Conservation (phyloP, 92 coral and sea anemone species). For the Muricea muricata region DNA sequence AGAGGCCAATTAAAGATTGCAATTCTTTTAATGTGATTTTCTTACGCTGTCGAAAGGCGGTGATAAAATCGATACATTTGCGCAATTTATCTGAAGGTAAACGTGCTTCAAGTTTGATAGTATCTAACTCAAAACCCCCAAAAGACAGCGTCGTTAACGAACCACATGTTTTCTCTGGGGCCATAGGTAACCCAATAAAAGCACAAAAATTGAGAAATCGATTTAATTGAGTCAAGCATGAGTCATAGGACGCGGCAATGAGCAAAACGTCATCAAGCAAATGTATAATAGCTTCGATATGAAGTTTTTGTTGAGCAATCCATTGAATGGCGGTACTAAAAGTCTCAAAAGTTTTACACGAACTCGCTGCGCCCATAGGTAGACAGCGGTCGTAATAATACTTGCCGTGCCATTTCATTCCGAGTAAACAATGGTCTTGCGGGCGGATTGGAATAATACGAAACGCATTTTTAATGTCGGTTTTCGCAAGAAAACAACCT, state of each 20-base stretch:
- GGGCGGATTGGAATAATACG: constrained; percentile 71
- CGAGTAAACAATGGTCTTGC: constrained; percentile 45
- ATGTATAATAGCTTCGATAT: constrained; percentile 51
- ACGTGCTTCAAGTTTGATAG: constrained; percentile 42
- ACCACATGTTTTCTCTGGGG: constrained; percentile 62
- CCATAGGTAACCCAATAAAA: constrained; percentile 66
- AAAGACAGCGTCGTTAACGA: constrained; percentile 41
- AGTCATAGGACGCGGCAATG: constrained; percentile 39
- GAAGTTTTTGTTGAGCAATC: constrained; percentile 59
- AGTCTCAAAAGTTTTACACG: constrained; percentile 64
- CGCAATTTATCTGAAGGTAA: constrained; percentile 56
- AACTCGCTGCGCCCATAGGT: constrained; percentile 76
- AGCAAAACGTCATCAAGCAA: constrained; percentile 65
- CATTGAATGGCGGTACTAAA: constrained; percentile 69
- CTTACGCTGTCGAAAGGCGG: constrained; percentile 47
- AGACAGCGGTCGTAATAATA: constrained; percentile 68
- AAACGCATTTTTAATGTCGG: constrained; percentile 66
- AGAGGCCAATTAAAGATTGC: constrained; percentile 47
- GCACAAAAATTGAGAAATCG: constrained; percentile 46
- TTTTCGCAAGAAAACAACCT: constrained; percentile 68
- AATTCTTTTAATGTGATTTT: constrained; percentile 50
- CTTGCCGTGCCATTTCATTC: constrained; percentile 58
- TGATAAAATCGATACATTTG: constrained; percentile 41
- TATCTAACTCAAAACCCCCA: constrained; percentile 63
- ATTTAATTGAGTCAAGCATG: constrained; percentile 27